Conservation (phyloP, 2,888 invertebrate genomes). For the Halictus ligatus region DNA sequence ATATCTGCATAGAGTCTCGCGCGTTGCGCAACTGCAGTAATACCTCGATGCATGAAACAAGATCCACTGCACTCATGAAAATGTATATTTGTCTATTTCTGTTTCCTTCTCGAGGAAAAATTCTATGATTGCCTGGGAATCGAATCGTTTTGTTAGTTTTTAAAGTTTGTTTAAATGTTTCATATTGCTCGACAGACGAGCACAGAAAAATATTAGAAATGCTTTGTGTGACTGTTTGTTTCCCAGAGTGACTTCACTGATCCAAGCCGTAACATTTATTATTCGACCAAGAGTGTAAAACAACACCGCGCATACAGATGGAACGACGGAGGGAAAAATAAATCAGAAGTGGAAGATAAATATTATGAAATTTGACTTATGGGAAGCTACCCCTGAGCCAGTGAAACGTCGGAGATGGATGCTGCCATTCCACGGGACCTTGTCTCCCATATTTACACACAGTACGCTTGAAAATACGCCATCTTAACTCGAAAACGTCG, state of each 20-base stretch:
- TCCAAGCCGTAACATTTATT: not conserved
- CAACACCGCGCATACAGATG: not conserved
- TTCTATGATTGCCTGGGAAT: no score
- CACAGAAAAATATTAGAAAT: not conserved
- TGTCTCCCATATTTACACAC: not conserved
- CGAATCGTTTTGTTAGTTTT: not conserved
- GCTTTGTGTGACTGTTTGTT: not conserved
- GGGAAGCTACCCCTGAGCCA: not conserved
- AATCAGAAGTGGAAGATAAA: not conserved
- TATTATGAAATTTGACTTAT: constrained; percentile 11
- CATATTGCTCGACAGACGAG: not conserved
- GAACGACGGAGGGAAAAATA: not conserved
- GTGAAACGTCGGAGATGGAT: not conserved
- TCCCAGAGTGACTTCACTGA: not conserved
- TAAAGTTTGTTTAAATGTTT: not conserved
- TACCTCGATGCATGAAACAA: not conserved
- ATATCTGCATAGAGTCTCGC: not conserved
- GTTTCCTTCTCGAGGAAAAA: no score
- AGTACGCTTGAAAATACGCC: not conserved
- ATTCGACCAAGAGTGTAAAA: not conserved
- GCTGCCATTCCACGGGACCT: not conserved
- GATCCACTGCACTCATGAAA: not conserved
- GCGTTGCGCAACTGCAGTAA: not conserved
- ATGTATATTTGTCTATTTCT: no score
- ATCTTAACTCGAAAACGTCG: not conserved